Evolutionary conservation across 2,113 vertebrate species (phyloP), one percentile per base, ranked within the genome.

Genomic region (Aegotheles bennettii): DNA sequence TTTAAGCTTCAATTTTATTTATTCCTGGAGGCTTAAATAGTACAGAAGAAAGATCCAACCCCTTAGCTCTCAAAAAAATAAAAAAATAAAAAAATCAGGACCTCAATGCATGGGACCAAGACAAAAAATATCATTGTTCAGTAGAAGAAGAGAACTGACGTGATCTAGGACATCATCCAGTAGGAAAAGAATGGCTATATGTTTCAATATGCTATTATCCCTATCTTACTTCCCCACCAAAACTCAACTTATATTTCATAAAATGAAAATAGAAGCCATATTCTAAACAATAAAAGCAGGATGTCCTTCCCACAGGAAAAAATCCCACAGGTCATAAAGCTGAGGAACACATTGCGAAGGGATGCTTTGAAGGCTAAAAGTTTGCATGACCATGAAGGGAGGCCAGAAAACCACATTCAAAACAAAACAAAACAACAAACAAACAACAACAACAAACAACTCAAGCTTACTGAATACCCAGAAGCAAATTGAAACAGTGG

Each of bases 41-140:
- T n/a, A n/a, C n/a, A 28, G 14, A 61, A 64, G 19, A 76, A 65
- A 28, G 1, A 6, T 78, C 15, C 20, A 38, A 8, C 10, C 54
- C 19, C 20, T 31, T 29, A 50, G 7, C 2, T 60, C 13, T 50
- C 29, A 13, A 28, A 12, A 45, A 31, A 5, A 8, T 19, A 47
- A 47, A 47, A 47, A 47, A 19, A 20, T 20, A 47, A 47, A 47
- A 38, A 47, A 47, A 23, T 13, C 4, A 19, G 20, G 8, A 67
- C 13, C 5, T 6, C 2, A 1, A 9, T 56, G 60, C 31, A 48
- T n/a, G 35, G 16, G 9, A 43, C 7, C 0, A 4, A 61, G 14
- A 65, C 4, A 47, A 33, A 77, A 71, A 77, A 36, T 7, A 10
- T 43, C 35, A 29, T 21, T 76, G 11, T 40, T 79, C 26, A 74